These are phyloP conservation scores for Alfaro cultratus DNA, from an alignment of 2,797 vertebrate species.

Conservation along the genomic window DNA sequence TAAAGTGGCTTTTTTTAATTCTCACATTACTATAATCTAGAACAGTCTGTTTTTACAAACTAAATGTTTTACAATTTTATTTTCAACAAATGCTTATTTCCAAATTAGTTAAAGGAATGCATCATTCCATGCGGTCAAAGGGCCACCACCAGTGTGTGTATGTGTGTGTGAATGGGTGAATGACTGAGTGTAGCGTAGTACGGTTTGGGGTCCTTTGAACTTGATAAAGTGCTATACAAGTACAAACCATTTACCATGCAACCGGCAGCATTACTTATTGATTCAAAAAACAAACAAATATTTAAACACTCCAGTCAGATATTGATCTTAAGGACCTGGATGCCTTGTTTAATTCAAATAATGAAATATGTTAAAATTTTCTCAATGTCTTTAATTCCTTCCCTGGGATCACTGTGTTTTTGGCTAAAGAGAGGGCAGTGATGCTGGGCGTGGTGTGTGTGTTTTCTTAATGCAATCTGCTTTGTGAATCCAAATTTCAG, in stretches of 20 bases:
- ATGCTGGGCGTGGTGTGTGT: neutral
- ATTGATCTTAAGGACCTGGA: neutral
- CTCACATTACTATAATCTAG: neutral
- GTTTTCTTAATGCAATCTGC: neutral
- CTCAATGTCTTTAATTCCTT: neutral
- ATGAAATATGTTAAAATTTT: neutral
- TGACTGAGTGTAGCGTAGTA: too few species aligned
- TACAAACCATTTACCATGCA: too few species aligned
- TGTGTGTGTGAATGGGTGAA: too few species aligned
- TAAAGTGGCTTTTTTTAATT: neutral
- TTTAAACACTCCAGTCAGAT: neutral
- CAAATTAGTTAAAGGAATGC: neutral
- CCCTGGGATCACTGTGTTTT: neutral
- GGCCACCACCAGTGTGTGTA: too few species aligned
- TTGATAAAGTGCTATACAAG: too few species aligned
- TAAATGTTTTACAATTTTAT: neutral
- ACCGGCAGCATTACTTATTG: neutral
- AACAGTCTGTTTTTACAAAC: neutral
- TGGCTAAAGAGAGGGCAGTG: neutral
- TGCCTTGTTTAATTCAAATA: neutral
- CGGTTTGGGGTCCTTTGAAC: too few species aligned
- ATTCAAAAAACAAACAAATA: neutral
- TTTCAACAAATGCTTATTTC: neutral
- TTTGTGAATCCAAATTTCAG: conserved; percentile 5
- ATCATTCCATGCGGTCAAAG: too few species aligned